phyloP scores from a whole-genome alignment of 2,113 vertebrate species.

The Cromileptes altivelis region DNA sequence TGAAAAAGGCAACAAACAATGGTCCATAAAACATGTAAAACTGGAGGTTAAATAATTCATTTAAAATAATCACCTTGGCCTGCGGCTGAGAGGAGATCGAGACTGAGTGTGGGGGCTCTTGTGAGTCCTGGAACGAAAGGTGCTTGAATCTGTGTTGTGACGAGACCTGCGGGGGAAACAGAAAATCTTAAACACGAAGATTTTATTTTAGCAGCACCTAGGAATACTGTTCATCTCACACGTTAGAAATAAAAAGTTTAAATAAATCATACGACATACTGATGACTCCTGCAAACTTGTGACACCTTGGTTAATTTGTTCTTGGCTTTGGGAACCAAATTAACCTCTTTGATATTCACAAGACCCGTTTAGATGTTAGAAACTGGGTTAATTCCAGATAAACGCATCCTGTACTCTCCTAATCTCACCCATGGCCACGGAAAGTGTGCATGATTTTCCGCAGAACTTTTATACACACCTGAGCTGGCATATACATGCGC shows the following conservation, averaged over 20 bases:
- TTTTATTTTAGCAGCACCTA: background rate
- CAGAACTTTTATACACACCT: constrained; percentile 26
- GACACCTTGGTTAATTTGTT: constrained; percentile 40
- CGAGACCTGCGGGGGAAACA: constrained; percentile 88
- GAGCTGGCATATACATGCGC: constrained; percentile 17
- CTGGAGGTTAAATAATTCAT: constrained; percentile 40
- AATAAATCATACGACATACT: background rate
- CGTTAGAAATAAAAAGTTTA: background rate
- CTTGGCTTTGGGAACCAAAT: constrained; percentile 40
- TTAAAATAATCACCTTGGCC: constrained; percentile 89
- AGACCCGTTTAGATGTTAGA: background rate
- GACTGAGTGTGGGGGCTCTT: constrained; percentile 89
- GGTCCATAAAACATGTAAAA: constrained; percentile 40
- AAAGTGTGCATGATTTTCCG: constrained; percentile 30
- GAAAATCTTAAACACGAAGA: constrained; percentile 6
- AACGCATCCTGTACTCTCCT: constrained; percentile 32
- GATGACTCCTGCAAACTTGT: constrained; percentile 13
- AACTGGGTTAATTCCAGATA: constrained; percentile 45
- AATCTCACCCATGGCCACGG: background rate
- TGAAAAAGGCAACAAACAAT: constrained; percentile 23
- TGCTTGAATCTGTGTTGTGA: constrained; percentile 89
- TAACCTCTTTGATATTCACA: constrained; percentile 37
- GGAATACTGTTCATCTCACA: background rate
- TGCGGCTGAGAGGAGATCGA: constrained; percentile 90
- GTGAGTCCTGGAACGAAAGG: constrained; percentile 88